Conservation (phyloP, 2,888 invertebrate genomes). For the Siphlonurus alternatus region DNA sequence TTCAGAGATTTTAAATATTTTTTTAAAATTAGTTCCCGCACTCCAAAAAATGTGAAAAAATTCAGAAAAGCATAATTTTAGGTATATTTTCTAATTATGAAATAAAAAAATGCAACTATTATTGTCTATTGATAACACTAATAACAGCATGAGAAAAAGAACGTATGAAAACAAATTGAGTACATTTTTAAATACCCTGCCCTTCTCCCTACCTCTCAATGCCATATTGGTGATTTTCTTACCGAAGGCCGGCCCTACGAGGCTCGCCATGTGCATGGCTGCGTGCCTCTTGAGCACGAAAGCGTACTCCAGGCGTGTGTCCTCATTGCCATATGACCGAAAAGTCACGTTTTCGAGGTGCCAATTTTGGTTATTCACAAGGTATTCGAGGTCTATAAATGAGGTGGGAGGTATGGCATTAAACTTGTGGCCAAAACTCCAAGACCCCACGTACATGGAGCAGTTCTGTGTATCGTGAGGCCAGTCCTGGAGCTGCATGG, state of each 20-base stretch:
- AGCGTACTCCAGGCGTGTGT: conserved; percentile 40
- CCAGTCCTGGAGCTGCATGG: conserved; percentile 38
- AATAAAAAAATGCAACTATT: too few species aligned
- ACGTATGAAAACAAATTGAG: too few species aligned
- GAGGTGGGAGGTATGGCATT: background rate
- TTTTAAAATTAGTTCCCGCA: too few species aligned
- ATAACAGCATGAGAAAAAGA: too few species aligned
- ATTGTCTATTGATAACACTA: too few species aligned
- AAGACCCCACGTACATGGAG: conserved; percentile 43
- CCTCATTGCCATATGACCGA: conserved; percentile 34
- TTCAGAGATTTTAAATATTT: too few species aligned
- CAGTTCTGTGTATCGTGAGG: conserved; percentile 52
- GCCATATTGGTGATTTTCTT: too few species aligned
- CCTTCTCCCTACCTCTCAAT: too few species aligned
- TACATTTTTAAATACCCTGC: too few species aligned
- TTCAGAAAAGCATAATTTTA: too few species aligned
- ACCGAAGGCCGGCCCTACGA: conserved; percentile 38
- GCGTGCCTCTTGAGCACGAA: conserved; percentile 40
- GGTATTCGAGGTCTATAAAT: background rate
- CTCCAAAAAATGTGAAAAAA: too few species aligned
- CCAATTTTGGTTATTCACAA: conserved; percentile 35
- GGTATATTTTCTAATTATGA: too few species aligned
- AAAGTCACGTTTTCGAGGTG: conserved; percentile 29
- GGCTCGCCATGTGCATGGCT: conserved; percentile 36
- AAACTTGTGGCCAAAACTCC: conserved; percentile 26